Percentiles rank a stretch among this genome's conserved stretches.
phyloP scores from a whole-genome alignment of 2,888 invertebrate genomes.

The Drosophila putrida region DNA sequence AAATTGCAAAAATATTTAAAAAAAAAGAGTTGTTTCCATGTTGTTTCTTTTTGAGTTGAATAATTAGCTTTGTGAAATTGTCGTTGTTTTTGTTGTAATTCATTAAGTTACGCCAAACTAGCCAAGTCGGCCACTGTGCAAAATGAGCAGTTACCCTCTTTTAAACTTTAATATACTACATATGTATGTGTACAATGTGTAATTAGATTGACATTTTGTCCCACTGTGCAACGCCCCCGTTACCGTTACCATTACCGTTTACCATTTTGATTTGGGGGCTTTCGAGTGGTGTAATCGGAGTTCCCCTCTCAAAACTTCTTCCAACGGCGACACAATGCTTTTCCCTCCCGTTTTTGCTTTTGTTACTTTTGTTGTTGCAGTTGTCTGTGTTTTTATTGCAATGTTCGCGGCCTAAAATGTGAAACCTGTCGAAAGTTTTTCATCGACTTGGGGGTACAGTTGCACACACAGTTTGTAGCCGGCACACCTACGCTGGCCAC shows the following conservation, averaged over 20 bases:
- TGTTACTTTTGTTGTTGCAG: slow-evolving; percentile 3
- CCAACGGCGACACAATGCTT: slow-evolving; percentile 27
- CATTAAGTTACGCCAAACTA: too few species aligned
- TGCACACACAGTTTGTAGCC: slow-evolving; percentile 5
- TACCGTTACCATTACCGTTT: slow-evolving; percentile 27
- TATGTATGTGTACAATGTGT: too few species aligned
- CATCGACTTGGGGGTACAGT: slow-evolving; percentile 57
- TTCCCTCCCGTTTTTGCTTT: neutral
- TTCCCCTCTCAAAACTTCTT: slow-evolving; percentile 15
- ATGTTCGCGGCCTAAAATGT: slow-evolving; percentile 70
- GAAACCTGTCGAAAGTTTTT: slow-evolving; percentile 73
- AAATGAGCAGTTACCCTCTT: too few species aligned
- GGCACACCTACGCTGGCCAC: slow-evolving; percentile 45
- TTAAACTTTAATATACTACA: too few species aligned
- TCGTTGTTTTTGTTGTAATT: too few species aligned
- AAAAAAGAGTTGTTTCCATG: too few species aligned
- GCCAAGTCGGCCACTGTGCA: too few species aligned
- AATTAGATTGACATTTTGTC: neutral
- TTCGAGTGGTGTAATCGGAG: slow-evolving; percentile 8
- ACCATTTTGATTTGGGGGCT: slow-evolving; percentile 20
- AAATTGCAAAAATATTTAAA: too few species aligned
- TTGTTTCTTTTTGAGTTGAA: too few species aligned
- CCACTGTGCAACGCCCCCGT: slow-evolving; percentile 25
- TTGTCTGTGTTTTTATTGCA: slow-evolving; percentile 48
- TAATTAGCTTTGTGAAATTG: too few species aligned